phyloP scores from a whole-genome alignment of 2,113 vertebrate genomes.

The Strix uralensis region DNA sequence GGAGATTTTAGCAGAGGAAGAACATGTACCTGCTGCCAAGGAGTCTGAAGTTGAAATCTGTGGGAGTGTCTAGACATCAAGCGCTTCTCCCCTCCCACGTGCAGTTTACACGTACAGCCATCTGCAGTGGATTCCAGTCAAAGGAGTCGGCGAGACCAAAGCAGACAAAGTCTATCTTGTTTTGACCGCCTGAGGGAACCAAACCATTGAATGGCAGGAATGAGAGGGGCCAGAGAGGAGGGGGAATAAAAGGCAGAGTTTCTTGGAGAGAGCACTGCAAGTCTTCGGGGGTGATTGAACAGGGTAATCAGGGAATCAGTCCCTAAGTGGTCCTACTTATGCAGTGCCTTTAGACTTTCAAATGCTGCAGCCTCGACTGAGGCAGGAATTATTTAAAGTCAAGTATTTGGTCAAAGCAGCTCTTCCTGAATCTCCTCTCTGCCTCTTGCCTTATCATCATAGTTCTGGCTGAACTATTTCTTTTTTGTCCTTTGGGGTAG shows the following conservation, averaged over 20 bases:
- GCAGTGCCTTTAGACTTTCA: neutral
- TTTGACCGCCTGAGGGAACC: conserved; percentile 55
- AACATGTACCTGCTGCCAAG: neutral
- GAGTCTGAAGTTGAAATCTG: conserved; percentile 17
- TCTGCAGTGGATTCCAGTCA: conserved; percentile 34
- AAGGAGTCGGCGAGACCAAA: conserved; percentile 43
- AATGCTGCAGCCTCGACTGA: neutral
- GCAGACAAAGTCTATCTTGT: conserved; percentile 37
- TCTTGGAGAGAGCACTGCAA: neutral
- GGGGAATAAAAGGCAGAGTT: neutral
- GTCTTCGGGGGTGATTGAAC: neutral
- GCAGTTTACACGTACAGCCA: conserved; percentile 54
- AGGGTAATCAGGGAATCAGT: neutral
- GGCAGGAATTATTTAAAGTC: neutral
- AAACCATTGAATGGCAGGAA: conserved; percentile 42
- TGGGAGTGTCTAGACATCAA: conserved; percentile 66
- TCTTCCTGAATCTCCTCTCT: neutral
- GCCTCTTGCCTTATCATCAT: neutral
- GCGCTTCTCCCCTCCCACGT: conserved; percentile 27
- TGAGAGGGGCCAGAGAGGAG: neutral
- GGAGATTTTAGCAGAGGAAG: neutral
- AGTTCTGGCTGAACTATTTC: neutral
- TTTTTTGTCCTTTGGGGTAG: neutral
- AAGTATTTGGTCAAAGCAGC: neutral
- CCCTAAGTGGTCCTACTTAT: neutral